Evolutionary conservation across 2,113 vertebrate genomes (phyloP).

Genomic region (Crotophaga sulcirostris): DNA sequence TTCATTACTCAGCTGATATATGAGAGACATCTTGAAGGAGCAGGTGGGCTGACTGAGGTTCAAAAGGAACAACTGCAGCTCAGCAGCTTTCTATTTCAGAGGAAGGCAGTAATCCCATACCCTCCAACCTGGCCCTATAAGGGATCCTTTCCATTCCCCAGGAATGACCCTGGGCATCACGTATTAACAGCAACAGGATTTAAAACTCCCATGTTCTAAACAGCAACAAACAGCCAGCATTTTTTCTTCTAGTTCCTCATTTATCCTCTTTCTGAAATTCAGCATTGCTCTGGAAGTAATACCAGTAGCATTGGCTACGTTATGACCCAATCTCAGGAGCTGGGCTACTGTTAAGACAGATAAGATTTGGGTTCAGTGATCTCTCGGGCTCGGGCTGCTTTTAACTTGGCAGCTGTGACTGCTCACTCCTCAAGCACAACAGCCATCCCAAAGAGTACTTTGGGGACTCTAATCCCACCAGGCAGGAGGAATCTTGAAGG

Average conservation of each 20-base stretch:
- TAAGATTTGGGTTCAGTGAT: background rate
- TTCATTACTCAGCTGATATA: constrained; percentile 69
- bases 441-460: background rate
- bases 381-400: background rate
- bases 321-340: background rate
- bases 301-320: background rate
- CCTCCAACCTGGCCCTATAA: constrained; percentile 62
- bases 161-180: background rate
- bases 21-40: constrained; percentile 71
- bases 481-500: background rate
- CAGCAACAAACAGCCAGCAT: background rate
- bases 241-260: background rate
- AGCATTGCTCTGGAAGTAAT: background rate
- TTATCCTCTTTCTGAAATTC: background rate
- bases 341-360: background rate
- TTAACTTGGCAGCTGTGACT: background rate
- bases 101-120: constrained; percentile 58
- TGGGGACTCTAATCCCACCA: background rate
- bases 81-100: constrained; percentile 73
- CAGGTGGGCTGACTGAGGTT: constrained; percentile 62
- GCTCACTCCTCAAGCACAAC: background rate
- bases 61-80: constrained; percentile 71
- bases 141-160: constrained; percentile 51
- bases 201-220: background rate
- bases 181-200: background rate